These are phyloP conservation scores for Helicoverpa assulta DNA, from an alignment of 2,888 invertebrate genomes.

Conservation along the genomic window DNA sequence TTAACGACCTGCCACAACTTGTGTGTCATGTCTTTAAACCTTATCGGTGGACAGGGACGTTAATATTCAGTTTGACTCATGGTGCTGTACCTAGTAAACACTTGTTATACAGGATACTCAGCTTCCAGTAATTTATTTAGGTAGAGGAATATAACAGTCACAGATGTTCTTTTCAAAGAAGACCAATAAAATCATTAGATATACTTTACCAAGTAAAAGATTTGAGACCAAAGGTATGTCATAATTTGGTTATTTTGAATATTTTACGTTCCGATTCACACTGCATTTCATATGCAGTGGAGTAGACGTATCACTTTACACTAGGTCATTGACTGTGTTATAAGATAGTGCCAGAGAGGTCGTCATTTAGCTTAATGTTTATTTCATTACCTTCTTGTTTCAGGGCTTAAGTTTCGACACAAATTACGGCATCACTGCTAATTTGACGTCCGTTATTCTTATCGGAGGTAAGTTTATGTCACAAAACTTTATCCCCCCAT, in stretches of 20 bases:
- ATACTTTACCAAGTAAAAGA: no score
- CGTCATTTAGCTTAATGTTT: background rate
- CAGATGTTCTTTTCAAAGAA: no score
- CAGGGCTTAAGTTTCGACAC: constrained; percentile 95
- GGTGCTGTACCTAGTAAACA: constrained; percentile 10
- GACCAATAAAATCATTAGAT: no score
- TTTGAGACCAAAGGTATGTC: no score
- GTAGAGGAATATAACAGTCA: no score
- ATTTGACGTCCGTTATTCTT: constrained; percentile 96
- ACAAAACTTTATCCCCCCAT: constrained; percentile 2
- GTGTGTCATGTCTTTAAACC: constrained; percentile 29
- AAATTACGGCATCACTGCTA: constrained; percentile 96
- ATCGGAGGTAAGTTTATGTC: constrained; percentile 93
- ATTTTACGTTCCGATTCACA: no score
- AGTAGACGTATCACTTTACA: no score
- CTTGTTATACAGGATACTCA: background rate
- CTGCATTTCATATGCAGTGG: no score
- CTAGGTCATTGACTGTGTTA: no score
- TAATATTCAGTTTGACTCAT: constrained; percentile 19
- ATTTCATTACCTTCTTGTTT: constrained; percentile 50
- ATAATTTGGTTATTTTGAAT: no score
- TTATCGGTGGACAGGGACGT: constrained; percentile 34
- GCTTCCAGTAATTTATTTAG: no score
- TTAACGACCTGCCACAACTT: constrained; percentile 36
- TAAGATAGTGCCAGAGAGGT: no score